Base-by-base conservation (phyloP, 2,888 invertebrate genomes). In the Polia nebulosa region DNA sequence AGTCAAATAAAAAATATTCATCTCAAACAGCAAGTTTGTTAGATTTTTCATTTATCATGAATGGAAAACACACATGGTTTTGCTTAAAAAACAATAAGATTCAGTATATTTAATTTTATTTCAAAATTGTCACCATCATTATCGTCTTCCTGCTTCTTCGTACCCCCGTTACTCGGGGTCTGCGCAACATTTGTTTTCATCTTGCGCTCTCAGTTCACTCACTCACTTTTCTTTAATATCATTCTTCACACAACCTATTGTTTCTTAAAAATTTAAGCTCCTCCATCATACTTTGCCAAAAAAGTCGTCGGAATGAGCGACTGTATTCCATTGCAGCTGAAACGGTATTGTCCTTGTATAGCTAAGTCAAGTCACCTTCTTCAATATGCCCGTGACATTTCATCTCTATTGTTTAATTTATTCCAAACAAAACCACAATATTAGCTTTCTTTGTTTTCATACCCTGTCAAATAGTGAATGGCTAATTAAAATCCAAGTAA, bases 381-480 rank as follows among this genome's bases (percentile, higher is more conserved):
- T 60, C 27, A 57, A 15, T 32, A 39, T 61, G 52, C 25, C 60
- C 77, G 39, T 76, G 81, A 76, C 63, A 76, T 76, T 76, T 80
- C 15, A 60, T 47, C 11, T 56, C 27, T 27, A 49, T 76, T 77
- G 81, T 77, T 45, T 32, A 44, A 51, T 63, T 47, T 53, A 2
- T 13, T 27, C 22, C 49, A 53, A 63, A 70, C 39, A 47, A 36
- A 68, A 20, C 13, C 22, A 15, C 2, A 34, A 49, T 22, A 69
- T 57, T 52, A 41, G 13, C 41, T 69, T 63, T 58, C 52, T 67
- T 74, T 74, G 60, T 70, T 78, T 67, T 78, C 45, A 59, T 60
- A 62, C 29, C 34, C 25, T 67, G 57, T 72, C 65, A 65, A 62
- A 63, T 63, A 55, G 51, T 56, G 74, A 78, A 66, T 65, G 57